phyloP scores from a whole-genome alignment of 1,140 invertebrate genomes.

The Adoxophyes honmai region DNA sequence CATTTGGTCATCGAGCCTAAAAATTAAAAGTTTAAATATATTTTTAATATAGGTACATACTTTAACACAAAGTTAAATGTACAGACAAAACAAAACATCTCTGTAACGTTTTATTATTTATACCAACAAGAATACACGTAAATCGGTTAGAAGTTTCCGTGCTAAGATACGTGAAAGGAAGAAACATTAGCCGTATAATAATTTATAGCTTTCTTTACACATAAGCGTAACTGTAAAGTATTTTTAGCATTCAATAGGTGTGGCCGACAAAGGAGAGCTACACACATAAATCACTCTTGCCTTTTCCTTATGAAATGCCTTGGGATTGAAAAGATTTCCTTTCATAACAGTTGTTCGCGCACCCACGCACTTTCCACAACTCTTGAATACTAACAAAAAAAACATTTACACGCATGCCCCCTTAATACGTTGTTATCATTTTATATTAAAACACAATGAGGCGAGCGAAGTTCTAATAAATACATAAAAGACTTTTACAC shows the following conservation, averaged over 20 bases:
- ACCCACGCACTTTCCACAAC: slow-evolving; percentile 37
- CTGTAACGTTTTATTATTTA: too few relatives aligned
- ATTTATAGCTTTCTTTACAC: slow-evolving; percentile 15
- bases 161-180: background rate
- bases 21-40: too few relatives aligned
- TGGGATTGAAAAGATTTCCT: slow-evolving; percentile 43
- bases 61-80: too few relatives aligned
- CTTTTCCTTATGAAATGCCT: slow-evolving; percentile 42
- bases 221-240: slow-evolving; percentile 24
- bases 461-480: too few relatives aligned
- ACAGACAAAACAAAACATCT: too few relatives aligned
- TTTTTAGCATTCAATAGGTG: slow-evolving; percentile 35
- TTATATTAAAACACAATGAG: background rate
- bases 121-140: too few relatives aligned
- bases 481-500: too few relatives aligned
- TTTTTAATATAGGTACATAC: too few relatives aligned
- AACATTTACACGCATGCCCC: slow-evolving; percentile 21
- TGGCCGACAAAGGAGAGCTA: slow-evolving; percentile 33
- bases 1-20: too few relatives aligned
- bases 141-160: background rate
- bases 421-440: slow-evolving; percentile 20
- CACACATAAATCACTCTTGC: slow-evolving; percentile 42
- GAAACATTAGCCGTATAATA: slow-evolving; percentile 9
- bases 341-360: slow-evolving; percentile 42
- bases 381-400: slow-evolving; percentile 27